Conservation (phyloP, 2,113 vertebrate genomes). For the Alethe diademata region DNA sequence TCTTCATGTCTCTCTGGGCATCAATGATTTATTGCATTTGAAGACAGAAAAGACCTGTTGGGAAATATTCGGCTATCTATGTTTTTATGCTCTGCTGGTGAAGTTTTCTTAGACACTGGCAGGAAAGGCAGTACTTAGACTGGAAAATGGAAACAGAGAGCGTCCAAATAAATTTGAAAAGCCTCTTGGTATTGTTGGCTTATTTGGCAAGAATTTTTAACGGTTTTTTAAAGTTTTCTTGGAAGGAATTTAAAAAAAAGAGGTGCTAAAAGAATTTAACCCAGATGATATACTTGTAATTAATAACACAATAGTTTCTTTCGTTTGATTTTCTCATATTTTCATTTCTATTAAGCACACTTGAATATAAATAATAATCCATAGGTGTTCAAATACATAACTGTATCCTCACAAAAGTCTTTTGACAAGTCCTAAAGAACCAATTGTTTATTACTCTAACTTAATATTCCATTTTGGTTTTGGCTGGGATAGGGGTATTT, state of each 20-base stretch:
- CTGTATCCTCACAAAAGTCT: not conserved
- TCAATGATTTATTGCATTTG: not conserved
- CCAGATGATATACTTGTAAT: not conserved
- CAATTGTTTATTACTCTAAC: not conserved
- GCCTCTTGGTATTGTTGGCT: not conserved
- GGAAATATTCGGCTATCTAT: not conserved
- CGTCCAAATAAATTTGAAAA: not conserved
- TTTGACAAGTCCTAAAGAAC: not conserved
- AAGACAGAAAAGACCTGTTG: not conserved
- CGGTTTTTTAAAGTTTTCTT: not conserved
- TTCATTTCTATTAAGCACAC: not conserved
- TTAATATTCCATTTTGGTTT: not conserved
- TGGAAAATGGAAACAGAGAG: not conserved
- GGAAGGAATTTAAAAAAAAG: not conserved
- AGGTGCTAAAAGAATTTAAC: accelerated
- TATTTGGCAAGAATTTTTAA: not conserved
- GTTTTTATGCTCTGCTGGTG: not conserved
- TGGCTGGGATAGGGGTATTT: not conserved
- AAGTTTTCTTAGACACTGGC: not conserved
- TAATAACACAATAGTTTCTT: not conserved
- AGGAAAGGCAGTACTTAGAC: not conserved
- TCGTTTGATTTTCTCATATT: not conserved
- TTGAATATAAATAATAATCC: not conserved
- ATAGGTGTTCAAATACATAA: accelerated
- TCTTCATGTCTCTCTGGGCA: not conserved